Base-by-base conservation (phyloP, 2,888 invertebrate genomes). In the Epirrita christyi region DNA sequence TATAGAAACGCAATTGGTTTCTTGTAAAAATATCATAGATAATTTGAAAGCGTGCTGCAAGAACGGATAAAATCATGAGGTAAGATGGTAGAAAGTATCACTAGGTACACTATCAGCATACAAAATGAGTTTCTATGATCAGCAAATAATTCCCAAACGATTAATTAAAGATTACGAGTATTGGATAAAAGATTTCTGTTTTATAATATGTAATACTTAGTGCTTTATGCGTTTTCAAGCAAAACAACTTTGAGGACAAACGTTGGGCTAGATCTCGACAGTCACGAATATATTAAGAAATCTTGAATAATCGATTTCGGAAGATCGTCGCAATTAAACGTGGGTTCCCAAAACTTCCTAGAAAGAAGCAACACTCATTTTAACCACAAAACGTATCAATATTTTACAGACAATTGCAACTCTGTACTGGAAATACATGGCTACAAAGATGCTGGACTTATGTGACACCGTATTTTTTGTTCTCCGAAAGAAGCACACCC, bases 391-490 rank as follows among this genome's bases (percentile, higher is more conserved):
- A 21, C 21, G 3, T 4, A n/a, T 38, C 7, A 48, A 6, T 43
- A 3, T 40, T 55, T 68, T 68, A 6, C 65, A 81, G 79, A 64
- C 62, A 15, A 74, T 80, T 28, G 76, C 76, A 15, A 50, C 59
- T 2, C 66, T 78, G 0, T 78, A 81, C 60, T 95, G 95, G 95
- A 94, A 94, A 83, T 96, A 95, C 75, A 95, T 95, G 83, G 92
- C 94, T 57, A 95, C 95, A 11, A 96, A 96, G 83, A 83, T 95
- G 14, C 85, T 95, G 0, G 96, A 96, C 76, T 88, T 96, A 0
- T 73, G 95, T 63, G 96, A 96, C 73, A 96, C 96, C 0, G 93
- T 96, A 8, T 96, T 97, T 85, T 97, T 97, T 80, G 96, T 97
- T 8, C 82, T 97, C 70, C 93, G 97, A n/a, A 97, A 97, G 82